phyloP scores from a whole-genome alignment of 2,888 invertebrate species.

The Pachydiplax longipennis region DNA sequence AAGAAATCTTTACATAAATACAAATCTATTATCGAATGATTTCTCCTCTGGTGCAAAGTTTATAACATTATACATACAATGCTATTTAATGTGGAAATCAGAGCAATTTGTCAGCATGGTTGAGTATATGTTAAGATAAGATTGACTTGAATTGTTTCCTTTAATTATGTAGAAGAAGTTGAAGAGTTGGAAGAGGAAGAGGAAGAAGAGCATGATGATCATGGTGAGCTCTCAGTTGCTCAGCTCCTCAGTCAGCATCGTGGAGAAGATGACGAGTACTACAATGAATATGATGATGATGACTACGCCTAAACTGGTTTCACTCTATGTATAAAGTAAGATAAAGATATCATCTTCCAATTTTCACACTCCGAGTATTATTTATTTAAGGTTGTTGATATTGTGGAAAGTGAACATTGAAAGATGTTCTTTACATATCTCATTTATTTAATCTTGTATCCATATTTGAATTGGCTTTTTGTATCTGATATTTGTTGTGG shows the following conservation, averaged over 20 bases:
- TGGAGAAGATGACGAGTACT: conserved; percentile 71
- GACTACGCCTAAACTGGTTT: conserved; percentile 62
- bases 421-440: neutral
- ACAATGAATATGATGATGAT: conserved; percentile 70
- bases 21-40: too few relatives aligned
- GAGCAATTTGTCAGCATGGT: conserved; percentile 54
- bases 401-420: neutral
- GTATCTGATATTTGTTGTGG: neutral
- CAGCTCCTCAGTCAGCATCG: conserved; percentile 64
- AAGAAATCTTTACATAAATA: too few relatives aligned
- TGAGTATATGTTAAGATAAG: neutral
- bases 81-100: too few relatives aligned
- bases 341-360: neutral
- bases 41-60: too few relatives aligned
- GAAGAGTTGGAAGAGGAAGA: conserved; percentile 58
- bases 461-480: neutral
- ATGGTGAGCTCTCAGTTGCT: conserved; percentile 58
- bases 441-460: neutral
- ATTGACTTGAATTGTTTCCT: neutral
- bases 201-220: conserved; percentile 56
- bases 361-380: neutral
- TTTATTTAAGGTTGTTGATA: too few relatives aligned
- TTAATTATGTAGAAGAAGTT: conserved; percentile 52
- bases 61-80: too few relatives aligned
- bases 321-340: neutral